Evolutionary conservation across 2,888 invertebrate genomes (phyloP).

Genomic region (Aphodius granarius): DNA sequence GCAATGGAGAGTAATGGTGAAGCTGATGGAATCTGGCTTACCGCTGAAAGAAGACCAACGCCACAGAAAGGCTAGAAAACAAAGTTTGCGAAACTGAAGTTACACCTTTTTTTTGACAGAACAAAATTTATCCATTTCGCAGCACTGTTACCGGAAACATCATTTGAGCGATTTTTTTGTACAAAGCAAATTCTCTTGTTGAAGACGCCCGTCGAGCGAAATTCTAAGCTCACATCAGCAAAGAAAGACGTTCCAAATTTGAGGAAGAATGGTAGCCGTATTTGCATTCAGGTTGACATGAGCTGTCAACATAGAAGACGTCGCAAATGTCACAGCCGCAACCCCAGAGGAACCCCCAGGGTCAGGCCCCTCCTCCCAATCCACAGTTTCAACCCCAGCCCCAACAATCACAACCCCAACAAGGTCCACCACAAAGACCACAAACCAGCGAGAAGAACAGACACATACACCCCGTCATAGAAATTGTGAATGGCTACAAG

Average conservation of each 20-base stretch:
- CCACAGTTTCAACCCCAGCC: neutral
- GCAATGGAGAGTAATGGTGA: neutral
- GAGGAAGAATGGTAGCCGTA: neutral
- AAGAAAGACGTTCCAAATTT: neutral
- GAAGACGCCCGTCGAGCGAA: neutral
- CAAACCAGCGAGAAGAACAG: no score
- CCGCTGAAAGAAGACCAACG: neutral
- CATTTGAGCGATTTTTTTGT: neutral
- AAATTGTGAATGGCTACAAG: constrained; percentile 30
- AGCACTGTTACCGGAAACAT: neutral
- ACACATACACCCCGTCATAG: constrained; percentile 29
- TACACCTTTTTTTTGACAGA: neutral
- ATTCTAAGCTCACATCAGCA: neutral
- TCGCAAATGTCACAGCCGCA: constrained; percentile 17
- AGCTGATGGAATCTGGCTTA: neutral
- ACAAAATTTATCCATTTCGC: neutral
- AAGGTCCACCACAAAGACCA: neutral
- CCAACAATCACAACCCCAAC: neutral
- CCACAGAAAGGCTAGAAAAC: neutral
- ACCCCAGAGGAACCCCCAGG: neutral
- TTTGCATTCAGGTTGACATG: constrained; percentile 3
- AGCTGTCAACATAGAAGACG: constrained; percentile 18
- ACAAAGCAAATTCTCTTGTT: neutral
- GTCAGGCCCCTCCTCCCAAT: neutral
- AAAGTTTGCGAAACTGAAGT: neutral